Evolutionary conservation across 2,113 vertebrate genomes (phyloP).

Genomic region (Opisthocomus hoazin): DNA sequence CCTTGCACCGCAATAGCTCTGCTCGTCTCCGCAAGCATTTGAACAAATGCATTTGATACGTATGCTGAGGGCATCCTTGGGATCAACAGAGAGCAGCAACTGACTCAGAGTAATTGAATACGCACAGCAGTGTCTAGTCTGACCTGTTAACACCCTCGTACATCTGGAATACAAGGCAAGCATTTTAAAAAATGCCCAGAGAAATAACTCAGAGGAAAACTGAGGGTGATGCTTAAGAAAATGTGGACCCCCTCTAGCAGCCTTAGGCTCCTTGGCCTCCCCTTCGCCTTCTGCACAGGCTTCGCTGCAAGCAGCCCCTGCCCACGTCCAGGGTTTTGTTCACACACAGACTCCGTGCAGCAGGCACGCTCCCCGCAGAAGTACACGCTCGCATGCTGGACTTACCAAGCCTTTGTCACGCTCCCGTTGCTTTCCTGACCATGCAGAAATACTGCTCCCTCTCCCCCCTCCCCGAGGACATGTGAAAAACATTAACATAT

Average conservation of each 20-base stretch:
- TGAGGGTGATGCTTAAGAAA: neutral
- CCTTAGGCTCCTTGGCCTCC: neutral
- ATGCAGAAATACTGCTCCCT: neutral
- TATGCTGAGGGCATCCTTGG: neutral
- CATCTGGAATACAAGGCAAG: neutral
- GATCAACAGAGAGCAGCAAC: neutral
- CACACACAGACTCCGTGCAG: neutral
- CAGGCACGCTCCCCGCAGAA: neutral
- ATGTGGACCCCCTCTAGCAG: neutral
- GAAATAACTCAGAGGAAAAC: neutral
- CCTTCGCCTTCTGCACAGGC: neutral
- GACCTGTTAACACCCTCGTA: neutral
- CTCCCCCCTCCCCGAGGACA: neutral
- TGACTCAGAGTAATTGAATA: neutral
- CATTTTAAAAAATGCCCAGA: neutral
- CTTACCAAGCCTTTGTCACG: neutral
- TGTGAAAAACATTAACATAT: constrained; percentile 41
- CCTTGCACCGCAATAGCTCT: neutral
- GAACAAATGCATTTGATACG: neutral
- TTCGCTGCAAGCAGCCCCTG: neutral
- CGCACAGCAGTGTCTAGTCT: neutral
- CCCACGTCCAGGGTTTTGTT: neutral
- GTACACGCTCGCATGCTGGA: accelerated
- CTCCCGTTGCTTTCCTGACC: neutral
- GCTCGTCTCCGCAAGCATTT: neutral